Percentiles rank a stretch among this genome's conserved stretches.
phyloP scores from a whole-genome alignment of 2,888 invertebrate species.

The Rhopalosiphum nymphaeae region DNA sequence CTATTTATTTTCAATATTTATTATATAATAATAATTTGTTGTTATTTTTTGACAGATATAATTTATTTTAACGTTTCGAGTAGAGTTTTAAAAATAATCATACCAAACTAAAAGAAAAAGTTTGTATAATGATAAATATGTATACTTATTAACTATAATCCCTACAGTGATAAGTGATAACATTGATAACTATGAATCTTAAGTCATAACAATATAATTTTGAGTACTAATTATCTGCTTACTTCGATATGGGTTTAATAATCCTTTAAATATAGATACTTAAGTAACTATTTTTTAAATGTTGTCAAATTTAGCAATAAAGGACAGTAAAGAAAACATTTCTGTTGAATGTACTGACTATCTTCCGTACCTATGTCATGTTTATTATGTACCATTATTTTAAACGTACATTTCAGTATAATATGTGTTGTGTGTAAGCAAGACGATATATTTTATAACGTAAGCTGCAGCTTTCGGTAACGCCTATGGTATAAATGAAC shows the following conservation, averaged over 20 bases:
- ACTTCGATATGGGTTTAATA: background rate
- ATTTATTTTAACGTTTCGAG: background rate
- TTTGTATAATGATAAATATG: background rate
- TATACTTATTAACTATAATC: background rate
- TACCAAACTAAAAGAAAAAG: background rate
- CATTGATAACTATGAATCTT: background rate
- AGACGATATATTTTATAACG: background rate
- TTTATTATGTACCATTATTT: background rate
- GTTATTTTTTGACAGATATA: background rate
- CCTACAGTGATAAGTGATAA: background rate
- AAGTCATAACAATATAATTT: background rate
- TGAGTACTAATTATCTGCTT: background rate
- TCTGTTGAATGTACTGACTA: background rate
- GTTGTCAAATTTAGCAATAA: background rate
- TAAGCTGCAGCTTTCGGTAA: background rate
- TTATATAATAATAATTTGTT: background rate
- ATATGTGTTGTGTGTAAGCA: background rate
- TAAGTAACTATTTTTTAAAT: background rate
- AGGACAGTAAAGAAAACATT: background rate
- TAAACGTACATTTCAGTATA: background rate
- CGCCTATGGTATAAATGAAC: background rate
- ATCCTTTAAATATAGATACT: background rate
- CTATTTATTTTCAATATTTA: background rate
- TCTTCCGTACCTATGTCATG: background rate
- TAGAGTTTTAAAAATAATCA: background rate